Evolutionary conservation across 2,113 vertebrate genomes (phyloP).

Genomic region (Myiopsitta monachus): DNA sequence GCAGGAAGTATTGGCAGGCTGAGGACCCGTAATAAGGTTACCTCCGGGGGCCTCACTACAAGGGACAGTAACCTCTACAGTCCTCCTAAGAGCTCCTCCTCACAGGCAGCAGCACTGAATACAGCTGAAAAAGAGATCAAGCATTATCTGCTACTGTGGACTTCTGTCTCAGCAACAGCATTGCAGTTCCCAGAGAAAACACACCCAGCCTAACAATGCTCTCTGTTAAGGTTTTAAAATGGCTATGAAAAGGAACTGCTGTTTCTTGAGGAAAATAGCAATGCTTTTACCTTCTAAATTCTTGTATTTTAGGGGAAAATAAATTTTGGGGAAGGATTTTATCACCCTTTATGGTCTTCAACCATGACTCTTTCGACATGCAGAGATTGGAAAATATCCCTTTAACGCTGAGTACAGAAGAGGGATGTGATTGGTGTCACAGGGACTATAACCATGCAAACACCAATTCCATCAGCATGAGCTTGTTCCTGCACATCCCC

Average conservation of each 20-base stretch:
- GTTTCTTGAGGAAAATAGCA: background rate
- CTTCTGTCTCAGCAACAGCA: background rate
- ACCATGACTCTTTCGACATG: background rate
- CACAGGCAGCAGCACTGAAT: background rate
- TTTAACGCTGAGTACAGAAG: background rate
- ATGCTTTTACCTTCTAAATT: background rate
- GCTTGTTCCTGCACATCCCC: background rate
- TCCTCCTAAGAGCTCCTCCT: no score
- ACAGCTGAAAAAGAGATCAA: background rate
- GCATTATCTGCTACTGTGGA: background rate
- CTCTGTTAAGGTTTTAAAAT: background rate
- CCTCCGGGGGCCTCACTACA: accelerated
- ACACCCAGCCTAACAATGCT: background rate
- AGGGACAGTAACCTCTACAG: background rate
- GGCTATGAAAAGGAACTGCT: background rate
- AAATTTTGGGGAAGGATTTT: background rate
- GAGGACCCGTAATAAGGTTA: background rate
- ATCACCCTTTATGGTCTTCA: background rate
- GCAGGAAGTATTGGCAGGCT: background rate
- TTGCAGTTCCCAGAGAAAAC: background rate
- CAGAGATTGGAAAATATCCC: background rate
- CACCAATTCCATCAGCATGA: background rate
- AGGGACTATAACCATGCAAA: background rate
- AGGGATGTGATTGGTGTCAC: background rate
- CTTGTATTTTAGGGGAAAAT: background rate